phyloP scores from a whole-genome alignment of 2,113 vertebrate species.

The Alces alces region DNA sequence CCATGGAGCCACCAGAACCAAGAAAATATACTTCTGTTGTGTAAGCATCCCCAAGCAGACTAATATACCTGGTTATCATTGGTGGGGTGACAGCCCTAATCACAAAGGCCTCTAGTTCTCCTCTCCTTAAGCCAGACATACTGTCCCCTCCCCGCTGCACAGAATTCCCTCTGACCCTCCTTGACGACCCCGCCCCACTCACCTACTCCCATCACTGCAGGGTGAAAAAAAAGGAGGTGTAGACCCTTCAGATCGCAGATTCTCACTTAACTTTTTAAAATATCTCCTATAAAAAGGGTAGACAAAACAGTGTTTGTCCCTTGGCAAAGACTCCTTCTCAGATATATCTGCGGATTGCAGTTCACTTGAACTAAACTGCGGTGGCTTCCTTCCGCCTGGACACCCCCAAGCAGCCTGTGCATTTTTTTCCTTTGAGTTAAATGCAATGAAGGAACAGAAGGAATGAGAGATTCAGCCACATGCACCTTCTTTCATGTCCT shows the following conservation, averaged over 20 bases:
- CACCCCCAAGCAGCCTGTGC: not conserved
- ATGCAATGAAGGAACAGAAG: not conserved
- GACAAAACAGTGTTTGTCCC: not conserved
- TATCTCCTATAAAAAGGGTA: not conserved
- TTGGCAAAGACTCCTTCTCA: not conserved
- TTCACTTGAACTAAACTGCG: not conserved
- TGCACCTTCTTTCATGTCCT: not conserved
- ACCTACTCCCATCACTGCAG: not conserved
- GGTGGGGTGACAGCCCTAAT: too few relatives aligned
- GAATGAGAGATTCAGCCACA: not conserved
- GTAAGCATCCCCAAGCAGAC: not conserved
- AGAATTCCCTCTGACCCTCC: not conserved
- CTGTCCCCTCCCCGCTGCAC: not conserved
- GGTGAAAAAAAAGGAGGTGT: not conserved
- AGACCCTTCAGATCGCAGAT: not conserved
- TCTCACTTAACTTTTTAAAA: constrained; percentile 21
- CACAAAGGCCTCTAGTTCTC: not conserved
- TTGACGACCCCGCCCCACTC: not conserved
- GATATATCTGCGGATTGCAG: not conserved
- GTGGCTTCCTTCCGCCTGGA: not conserved
- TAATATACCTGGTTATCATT: not conserved
- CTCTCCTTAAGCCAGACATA: not conserved
- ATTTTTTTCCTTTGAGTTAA: not conserved
- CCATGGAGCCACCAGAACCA: not conserved
- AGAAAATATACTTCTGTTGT: not conserved